Base-by-base conservation (phyloP, 2,888 invertebrate genomes). In the Thalpophila matura region DNA sequence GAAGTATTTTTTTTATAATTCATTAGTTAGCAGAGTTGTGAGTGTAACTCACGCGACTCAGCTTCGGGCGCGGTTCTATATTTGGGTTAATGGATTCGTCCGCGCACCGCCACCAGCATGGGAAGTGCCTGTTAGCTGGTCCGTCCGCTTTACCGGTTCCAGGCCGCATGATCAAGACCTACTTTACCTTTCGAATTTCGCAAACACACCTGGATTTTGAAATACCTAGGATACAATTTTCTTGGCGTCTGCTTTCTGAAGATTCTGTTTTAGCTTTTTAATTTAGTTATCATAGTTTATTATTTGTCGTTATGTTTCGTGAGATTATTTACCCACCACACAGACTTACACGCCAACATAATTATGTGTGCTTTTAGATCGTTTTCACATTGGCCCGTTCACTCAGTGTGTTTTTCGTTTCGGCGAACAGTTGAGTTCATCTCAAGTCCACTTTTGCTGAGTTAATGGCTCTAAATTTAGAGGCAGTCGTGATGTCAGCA, bases 71-170 rank as follows among this genome's bases (percentile, higher is more conserved):
- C 86, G 94, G 93, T 91, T 89, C 91, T 94, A 92, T 93, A 94
- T 95, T 93, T 94, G 93, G 95, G 95, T 94, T 94, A 95, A 94
- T 95, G 90, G 94, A 92, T 93, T 92, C 94, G 93, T 94, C 95
- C 95, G 93, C 89, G 86, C 88, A 82, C 86, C 83, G 90, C 83
- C 82, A 85, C 86, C 86, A 87, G 81, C 86, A 92, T 92, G 88
- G 94, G 94, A 94, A 93, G 94, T 94, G 92, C 91, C 92, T 90
- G 93, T 92, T 93, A 91, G 92, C 80, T 82, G 79, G 79, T 79
- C 64, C 85, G 90, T 88, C 88, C 87, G 88, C 80, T 84, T 83
- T 82, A 79, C 83, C 79, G 80, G 81, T 84, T 87, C 83, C 85
- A 83, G 80, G 61, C 74, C 76, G 51, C 55, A 63, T 58, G 65